Percentiles rank a stretch among this genome's conserved stretches.
These are phyloP conservation scores for Delichon dasypus DNA, from an alignment of 2,797 vertebrate genomes.

Conservation along the genomic window DNA sequence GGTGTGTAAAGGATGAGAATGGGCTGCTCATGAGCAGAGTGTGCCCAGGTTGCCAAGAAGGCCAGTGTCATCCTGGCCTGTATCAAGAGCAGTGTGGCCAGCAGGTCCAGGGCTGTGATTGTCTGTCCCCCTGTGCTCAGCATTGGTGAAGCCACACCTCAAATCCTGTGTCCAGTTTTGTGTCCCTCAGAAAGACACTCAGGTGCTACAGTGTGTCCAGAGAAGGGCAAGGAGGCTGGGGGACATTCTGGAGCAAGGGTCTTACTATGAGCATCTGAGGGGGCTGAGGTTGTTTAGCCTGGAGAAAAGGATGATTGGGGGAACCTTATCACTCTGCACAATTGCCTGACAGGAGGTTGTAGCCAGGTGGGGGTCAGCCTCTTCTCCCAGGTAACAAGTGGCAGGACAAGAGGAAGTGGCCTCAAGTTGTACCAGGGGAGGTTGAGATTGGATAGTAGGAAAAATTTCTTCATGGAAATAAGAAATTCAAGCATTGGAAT, in stretches of 20 bases:
- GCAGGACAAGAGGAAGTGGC: not conserved
- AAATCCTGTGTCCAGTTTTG: not conserved
- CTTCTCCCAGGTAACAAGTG: not conserved
- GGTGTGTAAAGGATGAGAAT: not conserved
- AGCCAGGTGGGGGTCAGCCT: not conserved
- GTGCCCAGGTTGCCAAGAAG: not conserved
- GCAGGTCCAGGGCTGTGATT: not conserved
- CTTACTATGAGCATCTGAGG: not conserved
- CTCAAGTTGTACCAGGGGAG: not conserved
- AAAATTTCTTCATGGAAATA: not conserved
- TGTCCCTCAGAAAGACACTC: not conserved
- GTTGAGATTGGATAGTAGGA: not conserved
- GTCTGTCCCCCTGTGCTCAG: not conserved
- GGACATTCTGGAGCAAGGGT: not conserved
- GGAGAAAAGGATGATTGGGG: rapidly evolving
- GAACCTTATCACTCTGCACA: not conserved
- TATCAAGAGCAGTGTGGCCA: not conserved
- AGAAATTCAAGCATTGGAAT: not conserved
- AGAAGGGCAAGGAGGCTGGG: not conserved
- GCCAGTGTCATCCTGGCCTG: not conserved
- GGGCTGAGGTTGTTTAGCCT: not conserved
- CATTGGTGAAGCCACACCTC: not conserved
- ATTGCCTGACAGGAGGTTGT: not conserved
- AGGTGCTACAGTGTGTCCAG: not conserved
- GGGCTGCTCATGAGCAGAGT: not conserved